Evolutionary conservation across 2,888 invertebrate genomes (phyloP), one percentile per base, ranked within the genome.

Genomic region (Chromoteleia sp.): DNA sequence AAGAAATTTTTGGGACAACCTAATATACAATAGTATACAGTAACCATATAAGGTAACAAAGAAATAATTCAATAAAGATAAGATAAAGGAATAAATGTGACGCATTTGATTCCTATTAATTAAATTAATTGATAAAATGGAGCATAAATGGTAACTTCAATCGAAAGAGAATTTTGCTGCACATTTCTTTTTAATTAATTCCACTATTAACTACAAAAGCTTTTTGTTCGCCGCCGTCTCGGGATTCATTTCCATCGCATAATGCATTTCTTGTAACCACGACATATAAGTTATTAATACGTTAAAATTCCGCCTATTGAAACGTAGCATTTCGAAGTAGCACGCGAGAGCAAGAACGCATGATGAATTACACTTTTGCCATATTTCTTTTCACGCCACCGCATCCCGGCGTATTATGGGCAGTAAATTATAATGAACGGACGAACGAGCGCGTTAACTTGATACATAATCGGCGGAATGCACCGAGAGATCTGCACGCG

Each of bases 401-500:
- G 14, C 36, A 5, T 67, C 17, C 25, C 6, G 17, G 1, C 25
- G 45, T n/a, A 45, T 58, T 36, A 36, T 36, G 45, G 15, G 36
- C 36, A 58, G 30, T 70, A 70, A 70, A 70, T 70, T 70, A 70
- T 58, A 58, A 70, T 58, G 48, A 58, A 70, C 21, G 15, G 19
- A 25, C 52, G 52, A 12, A 14, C 6, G 48, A 70, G 21, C 43
- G 43, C 65, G 52, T 50, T 65, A 65, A n/a, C 25, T 19, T 30
- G 50, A 50, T 33, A 33, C 33, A 36, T 19, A 33, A 63, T 50
- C 36, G 7, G 36, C 21, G 7, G n/a, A 25, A 25, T 36, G 36
- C 25, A 50, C 1, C 10, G 15, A 5, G 2, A 21, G 48, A 48
- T 63, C 36, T 17, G 8, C 48, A 63, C 50, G 50, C 65, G 19